Base-by-base conservation (phyloP, 2,113 vertebrate genomes). In the Serilophus lunatus region DNA sequence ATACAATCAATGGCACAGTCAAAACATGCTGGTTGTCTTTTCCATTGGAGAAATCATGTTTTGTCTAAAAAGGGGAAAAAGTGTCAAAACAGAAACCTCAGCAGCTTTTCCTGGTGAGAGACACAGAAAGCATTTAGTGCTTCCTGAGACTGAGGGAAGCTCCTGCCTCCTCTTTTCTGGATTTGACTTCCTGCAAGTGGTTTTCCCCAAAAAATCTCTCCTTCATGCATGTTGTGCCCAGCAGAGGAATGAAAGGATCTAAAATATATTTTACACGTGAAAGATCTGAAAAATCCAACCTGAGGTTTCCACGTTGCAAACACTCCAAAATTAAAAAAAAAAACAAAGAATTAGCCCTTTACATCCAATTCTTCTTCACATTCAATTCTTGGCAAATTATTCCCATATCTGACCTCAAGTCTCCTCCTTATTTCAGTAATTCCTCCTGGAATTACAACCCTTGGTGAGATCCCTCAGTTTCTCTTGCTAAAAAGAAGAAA, bases 11-110 rank as follows among this genome's bases (percentile, higher is more conserved):
- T 54, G 79, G 59, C 16, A 51, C 80, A 93, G 95, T 94, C 96
- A 97, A 95, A 95, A 96, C 90, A 95, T 5, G 9, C 18, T 31
- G 57, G 11, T 63, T 85, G 40, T 53, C 89, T 77, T 85, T 60
- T 54, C 19, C 23, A 95, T 64, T 24, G 61, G 38, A 70, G 33
- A 95, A 93, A 90, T 84, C 49, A 61, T 76, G 75, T 75, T 85
- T 93, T 88, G 65, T 44, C 40, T 76, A 71, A 90, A 82, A 82
- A 74, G 44, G 23, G 40, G 4, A 33, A 49, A 33, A 78, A 59
- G 53, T 70, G 79, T 88, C 87, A 85, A 95, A 93, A 95, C 63
- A 91, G 53, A 20, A 81, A n/a, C 18, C 56, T 82, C 44, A 16
- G 44, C 42, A 86, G 75, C 57, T 82, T 56, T n/a, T 82, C 28